phyloP scores from a whole-genome alignment of 2,888 invertebrate species.

The Biston stratarius region DNA sequence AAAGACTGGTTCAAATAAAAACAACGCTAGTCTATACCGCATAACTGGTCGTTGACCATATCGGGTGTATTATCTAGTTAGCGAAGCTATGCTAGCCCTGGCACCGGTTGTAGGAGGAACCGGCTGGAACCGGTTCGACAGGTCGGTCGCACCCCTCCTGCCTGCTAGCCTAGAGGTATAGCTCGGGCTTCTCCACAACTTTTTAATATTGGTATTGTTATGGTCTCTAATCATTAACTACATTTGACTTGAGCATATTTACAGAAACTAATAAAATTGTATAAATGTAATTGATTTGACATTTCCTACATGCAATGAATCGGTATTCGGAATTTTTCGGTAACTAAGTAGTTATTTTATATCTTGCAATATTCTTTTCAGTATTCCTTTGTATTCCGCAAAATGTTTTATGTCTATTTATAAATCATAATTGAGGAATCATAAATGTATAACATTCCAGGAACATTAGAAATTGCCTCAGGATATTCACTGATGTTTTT shows the following conservation, averaged over 20 bases:
- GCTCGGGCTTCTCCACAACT: constrained; percentile 38
- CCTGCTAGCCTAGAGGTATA: constrained; percentile 35
- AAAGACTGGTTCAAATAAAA: constrained; percentile 39
- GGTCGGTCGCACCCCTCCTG: constrained; percentile 32
- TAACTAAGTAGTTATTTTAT: no score
- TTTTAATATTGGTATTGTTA: neutral
- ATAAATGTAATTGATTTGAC: no score
- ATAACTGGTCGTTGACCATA: constrained; percentile 55
- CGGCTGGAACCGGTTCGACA: constrained; percentile 41
- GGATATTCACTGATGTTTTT: neutral
- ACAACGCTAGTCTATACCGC: constrained; percentile 41
- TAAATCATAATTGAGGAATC: no score
- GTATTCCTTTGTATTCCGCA: no score
- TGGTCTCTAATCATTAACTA: neutral
- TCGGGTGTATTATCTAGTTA: constrained; percentile 71
- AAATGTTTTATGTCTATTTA: no score
- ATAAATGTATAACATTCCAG: no score
- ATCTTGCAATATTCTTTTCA: no score
- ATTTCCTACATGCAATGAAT: no score
- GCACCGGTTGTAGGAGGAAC: constrained; percentile 56
- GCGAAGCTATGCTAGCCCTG: constrained; percentile 58
- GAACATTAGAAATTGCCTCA: neutral
- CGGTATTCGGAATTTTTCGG: no score
- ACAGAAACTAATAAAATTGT: no score
- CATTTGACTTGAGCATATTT: no score